Base-by-base conservation (phyloP, 1,140 invertebrate genomes). In the Philopotamus ludificatus region DNA sequence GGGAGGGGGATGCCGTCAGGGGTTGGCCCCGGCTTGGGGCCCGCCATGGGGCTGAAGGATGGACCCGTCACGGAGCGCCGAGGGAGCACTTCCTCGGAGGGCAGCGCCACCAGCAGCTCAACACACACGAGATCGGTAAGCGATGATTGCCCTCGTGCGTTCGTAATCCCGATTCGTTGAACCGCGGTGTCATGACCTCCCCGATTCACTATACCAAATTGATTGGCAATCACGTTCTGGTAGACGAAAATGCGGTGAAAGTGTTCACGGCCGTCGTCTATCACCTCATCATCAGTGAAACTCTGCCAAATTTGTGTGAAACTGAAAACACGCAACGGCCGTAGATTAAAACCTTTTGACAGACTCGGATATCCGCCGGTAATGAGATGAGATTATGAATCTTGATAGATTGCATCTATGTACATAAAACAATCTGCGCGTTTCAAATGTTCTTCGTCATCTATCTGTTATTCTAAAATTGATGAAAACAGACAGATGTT, bases 81-180 rank as follows among this genome's bases (percentile, higher is more conserved):
- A 59, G 74, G 79, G 54, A 81, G 79, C 74, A 81, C 79, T 72
- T 81, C 79, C 12, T 79, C 78, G 28, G 79, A 81, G 74, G 78
- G 79, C 65, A 80, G 78, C 72, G 78, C 77, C 49, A 62, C 67
- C 45, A 74, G 79, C 67, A 80, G 78, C 71, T 79, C 58, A 22
- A 50, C 26, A 20, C 63, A 81, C 63, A 79, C 78, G 61, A 80
- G 79, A 74, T 74, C 79, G 72, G 79, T 81, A 72, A 79, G 78
- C 76, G 59, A 23, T 26, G 23, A 41, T 3, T 55, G 22, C 23
- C 23, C 28, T 28, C 8, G 8, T n/a, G n/a, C n/a, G n/a, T n/a
- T n/a, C n/a, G n/a, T n/a, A 34, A 34, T 34, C 28, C n/a, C 4
- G 12, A 7, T 34, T 34, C 4, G 28, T 34, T 34, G 28, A 34